Evolutionary conservation across 2,113 vertebrate species (phyloP).

Genomic region (Chitala chitala): DNA sequence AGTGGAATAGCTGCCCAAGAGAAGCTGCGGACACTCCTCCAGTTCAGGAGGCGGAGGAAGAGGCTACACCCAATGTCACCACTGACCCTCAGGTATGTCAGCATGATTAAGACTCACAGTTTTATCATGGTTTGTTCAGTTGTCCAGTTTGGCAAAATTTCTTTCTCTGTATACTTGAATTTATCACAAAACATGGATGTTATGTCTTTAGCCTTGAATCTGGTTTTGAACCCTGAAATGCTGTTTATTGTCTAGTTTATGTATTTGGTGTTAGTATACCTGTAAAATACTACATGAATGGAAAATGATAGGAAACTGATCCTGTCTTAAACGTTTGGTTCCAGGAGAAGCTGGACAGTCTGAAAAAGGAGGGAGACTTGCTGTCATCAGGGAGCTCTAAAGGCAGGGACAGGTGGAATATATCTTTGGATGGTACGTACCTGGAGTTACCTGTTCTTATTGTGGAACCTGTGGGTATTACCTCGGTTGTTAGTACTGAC

Average conservation of each 20-base stretch:
- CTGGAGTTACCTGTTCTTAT: background rate
- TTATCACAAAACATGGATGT: too few species aligned
- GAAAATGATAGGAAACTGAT: background rate
- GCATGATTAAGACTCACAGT: too few species aligned
- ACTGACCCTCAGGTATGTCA: conserved; percentile 32
- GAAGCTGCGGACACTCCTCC: conserved; percentile 15
- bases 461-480: background rate
- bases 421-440: conserved; percentile 49
- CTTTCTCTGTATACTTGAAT: too few species aligned
- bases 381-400: conserved; percentile 33
- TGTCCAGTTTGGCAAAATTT: too few species aligned
- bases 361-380: conserved; percentile 54
- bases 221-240: too few species aligned
- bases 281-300: background rate
- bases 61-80: conserved; percentile 13
- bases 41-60: background rate
- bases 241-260: too few species aligned
- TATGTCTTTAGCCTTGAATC: too few species aligned
- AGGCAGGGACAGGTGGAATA: conserved; percentile 45
- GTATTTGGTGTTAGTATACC: too few species aligned
- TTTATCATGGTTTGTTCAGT: too few species aligned
- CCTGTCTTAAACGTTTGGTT: background rate
- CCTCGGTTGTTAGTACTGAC: too few species aligned
- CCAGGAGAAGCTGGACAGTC: conserved; percentile 50
- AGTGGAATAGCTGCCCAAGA: conserved; percentile 36